Evolutionary conservation across 2,888 invertebrate genomes (phyloP).

Genomic region (Seira musarum): DNA sequence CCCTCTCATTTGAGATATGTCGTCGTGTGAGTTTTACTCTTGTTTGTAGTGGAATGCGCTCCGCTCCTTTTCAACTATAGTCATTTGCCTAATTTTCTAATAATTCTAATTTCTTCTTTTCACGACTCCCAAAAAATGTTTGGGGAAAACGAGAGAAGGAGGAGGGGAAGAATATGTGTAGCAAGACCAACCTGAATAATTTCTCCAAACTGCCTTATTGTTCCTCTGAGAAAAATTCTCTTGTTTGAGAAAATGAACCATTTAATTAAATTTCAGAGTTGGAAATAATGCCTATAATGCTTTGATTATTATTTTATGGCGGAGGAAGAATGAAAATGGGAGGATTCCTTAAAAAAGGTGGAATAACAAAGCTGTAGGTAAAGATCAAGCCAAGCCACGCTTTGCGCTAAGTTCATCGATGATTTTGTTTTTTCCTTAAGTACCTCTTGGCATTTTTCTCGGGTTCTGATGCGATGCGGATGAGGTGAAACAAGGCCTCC

Average conservation of each 20-base stretch:
- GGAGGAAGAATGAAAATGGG: constrained; percentile 40
- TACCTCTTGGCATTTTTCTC: constrained; percentile 55
- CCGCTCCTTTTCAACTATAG: not conserved
- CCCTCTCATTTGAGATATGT: too few species aligned
- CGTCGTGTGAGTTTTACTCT: constrained; percentile 33
- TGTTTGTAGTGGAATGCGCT: not conserved
- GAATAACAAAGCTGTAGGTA: constrained; percentile 56
- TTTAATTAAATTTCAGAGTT: constrained; percentile 58
- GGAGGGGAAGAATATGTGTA: too few species aligned
- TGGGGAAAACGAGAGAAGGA: constrained; percentile 11
- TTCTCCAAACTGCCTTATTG: not conserved
- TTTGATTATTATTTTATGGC: constrained; percentile 37
- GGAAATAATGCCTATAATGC: constrained; percentile 41
- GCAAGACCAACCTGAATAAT: not conserved
- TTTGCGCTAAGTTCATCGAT: constrained; percentile 24
- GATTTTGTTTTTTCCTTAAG: constrained; percentile 58
- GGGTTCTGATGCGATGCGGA: not conserved
- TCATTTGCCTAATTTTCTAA: constrained; percentile 45
- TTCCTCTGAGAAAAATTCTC: constrained; percentile 10
- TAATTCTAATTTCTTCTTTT: constrained; percentile 41
- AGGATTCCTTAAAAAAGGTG: constrained; percentile 31
- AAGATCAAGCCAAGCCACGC: constrained; percentile 29
- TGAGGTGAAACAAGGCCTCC: constrained; percentile 15
- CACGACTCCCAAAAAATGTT: not conserved
- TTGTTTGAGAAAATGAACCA: constrained; percentile 56